phyloP scores from a whole-genome alignment of 2,888 invertebrate species.

The Lydus trimaculatus region DNA sequence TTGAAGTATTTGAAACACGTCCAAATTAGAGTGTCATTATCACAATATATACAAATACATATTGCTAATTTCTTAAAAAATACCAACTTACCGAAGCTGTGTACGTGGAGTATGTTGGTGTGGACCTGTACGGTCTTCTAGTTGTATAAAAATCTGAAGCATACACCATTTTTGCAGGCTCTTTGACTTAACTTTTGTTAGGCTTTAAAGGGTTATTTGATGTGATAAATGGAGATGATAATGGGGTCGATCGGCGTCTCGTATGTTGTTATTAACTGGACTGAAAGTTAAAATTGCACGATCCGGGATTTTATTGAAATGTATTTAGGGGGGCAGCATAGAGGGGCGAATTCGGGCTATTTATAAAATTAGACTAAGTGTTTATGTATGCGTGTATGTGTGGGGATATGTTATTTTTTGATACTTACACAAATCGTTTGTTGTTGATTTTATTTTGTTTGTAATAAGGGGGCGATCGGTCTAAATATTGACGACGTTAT shows the following conservation, averaged over 20 bases:
- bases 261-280: slow-evolving; percentile 52
- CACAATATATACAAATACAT: slow-evolving; percentile 11
- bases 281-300: slow-evolving; percentile 43
- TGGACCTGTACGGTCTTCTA: slow-evolving; percentile 82
- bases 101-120: slow-evolving; percentile 72
- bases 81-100: slow-evolving; percentile 87
- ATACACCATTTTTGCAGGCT: slow-evolving; percentile 78
- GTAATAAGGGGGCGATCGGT: not conserved
- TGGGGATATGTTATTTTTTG: slow-evolving; percentile 11
- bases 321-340: not conserved
- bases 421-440: slow-evolving; percentile 8
- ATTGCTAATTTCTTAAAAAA: no score
- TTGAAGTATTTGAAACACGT: slow-evolving; percentile 9
- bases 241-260: slow-evolving; percentile 47
- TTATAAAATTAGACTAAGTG: slow-evolving; percentile 1
- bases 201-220: not conserved
- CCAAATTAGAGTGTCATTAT: not conserved
- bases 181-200: slow-evolving; percentile 36
- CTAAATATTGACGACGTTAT: not conserved
- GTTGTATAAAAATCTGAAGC: slow-evolving; percentile 92
- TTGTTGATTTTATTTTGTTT: not conserved
- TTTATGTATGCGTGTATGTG: not conserved
- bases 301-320: slow-evolving; percentile 52
- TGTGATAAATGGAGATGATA: slow-evolving; percentile 60
- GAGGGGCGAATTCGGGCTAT: not conserved